Percentiles rank a stretch among this genome's conserved stretches.
Conservation (phyloP, 2,888 invertebrate genomes). For the Caenorhabditis afra region DNA sequence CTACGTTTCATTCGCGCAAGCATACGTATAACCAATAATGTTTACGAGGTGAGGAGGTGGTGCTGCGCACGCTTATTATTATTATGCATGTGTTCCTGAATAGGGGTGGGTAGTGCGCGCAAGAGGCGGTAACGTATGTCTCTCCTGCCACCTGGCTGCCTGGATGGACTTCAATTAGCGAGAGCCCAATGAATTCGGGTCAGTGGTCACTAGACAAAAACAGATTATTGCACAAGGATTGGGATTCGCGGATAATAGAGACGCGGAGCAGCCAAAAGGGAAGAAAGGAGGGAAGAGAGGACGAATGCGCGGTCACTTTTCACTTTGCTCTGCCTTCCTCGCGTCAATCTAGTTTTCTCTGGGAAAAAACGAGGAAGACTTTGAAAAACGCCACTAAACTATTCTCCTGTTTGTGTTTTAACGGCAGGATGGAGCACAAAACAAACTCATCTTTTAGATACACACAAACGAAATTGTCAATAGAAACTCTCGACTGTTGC, state of each 20-base stretch:
- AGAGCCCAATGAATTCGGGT: conserved; percentile 4
- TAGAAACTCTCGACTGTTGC: conserved; percentile 41
- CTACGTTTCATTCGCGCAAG: conserved; percentile 51
- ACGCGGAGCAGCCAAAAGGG: conserved; percentile 4
- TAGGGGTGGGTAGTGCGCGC: conserved; percentile 19
- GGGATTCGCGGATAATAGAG: conserved; percentile 12
- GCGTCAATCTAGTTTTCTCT: conserved; percentile 25
- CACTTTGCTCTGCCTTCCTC: conserved; percentile 12
- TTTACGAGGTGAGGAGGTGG: conserved; percentile 48
- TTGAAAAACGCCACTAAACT: neutral
- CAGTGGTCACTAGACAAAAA: conserved; percentile 34
- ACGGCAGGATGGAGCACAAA: conserved; percentile 15
- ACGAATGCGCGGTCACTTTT: conserved; percentile 5
- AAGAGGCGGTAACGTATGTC: conserved; percentile 1
- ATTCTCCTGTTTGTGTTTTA: conserved; percentile 5
- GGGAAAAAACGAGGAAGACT: neutral
- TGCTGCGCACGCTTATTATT: conserved; percentile 34
- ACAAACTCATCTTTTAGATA: conserved; percentile 46
- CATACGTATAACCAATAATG: conserved; percentile 38
- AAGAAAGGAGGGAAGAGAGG: neutral
- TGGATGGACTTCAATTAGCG: conserved; percentile 52
- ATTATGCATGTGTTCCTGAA: conserved; percentile 54
- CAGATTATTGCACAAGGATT: conserved; percentile 37
- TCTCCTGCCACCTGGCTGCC: conserved; percentile 38
- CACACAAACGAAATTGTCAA: conserved; percentile 41